Evolutionary conservation across 2,888 invertebrate species (phyloP).

Genomic region (Leptopilina myrica): DNA sequence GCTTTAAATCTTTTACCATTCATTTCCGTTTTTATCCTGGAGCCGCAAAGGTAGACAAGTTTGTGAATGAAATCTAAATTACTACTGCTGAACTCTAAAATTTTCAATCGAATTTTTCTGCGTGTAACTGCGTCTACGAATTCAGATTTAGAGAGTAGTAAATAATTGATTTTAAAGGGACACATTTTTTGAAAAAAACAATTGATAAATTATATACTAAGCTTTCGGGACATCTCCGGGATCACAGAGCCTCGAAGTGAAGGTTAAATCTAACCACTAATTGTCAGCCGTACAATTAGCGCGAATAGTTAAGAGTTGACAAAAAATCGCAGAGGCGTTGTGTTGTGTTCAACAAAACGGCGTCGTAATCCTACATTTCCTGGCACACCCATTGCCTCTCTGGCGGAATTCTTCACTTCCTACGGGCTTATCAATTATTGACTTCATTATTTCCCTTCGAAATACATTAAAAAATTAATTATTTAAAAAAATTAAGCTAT

Average conservation of each 20-base stretch:
- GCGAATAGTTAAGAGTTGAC: slow-evolving; percentile 5
- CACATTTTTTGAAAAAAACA: background rate
- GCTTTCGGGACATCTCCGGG: background rate
- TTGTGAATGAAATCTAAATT: too few relatives aligned
- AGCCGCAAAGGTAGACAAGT: too few relatives aligned
- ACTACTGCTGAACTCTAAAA: too few relatives aligned
- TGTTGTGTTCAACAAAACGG: background rate
- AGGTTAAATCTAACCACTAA: slow-evolving; percentile 1
- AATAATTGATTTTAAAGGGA: background rate
- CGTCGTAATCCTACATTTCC: slow-evolving; percentile 62
- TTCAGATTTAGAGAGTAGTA: too few relatives aligned
- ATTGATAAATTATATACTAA: background rate
- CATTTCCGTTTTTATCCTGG: too few relatives aligned
- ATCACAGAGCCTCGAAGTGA: background rate
- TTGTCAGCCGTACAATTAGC: slow-evolving; percentile 10
- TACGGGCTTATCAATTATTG: slow-evolving; percentile 67
- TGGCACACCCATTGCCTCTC: slow-evolving; percentile 68
- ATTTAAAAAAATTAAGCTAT: too few relatives aligned
- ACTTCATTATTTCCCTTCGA: slow-evolving; percentile 60
- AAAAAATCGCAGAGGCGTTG: slow-evolving; percentile 49
- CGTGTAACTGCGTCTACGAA: too few relatives aligned
- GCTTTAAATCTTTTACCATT: too few relatives aligned
- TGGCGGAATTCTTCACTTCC: slow-evolving; percentile 59
- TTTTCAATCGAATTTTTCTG: too few relatives aligned
- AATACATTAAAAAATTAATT: too few relatives aligned